Conservation (phyloP, 2,888 invertebrate species). For the Melanargia galathea region DNA sequence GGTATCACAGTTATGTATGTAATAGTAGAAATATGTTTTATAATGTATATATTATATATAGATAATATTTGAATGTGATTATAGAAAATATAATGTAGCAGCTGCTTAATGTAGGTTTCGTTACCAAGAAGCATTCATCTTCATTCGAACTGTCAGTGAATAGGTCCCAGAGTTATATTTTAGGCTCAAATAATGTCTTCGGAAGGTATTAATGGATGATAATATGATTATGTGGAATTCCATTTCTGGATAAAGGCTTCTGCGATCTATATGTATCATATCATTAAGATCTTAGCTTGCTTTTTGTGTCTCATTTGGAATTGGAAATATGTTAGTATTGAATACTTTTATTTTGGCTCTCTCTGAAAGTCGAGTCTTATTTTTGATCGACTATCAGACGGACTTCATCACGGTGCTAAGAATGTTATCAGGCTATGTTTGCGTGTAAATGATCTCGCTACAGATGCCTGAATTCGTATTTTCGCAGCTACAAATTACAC, state of each 20-base stretch:
- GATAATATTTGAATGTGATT: not conserved
- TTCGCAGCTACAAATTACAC: no score
- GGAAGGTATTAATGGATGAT: conserved; percentile 7
- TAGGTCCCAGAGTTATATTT: conserved; percentile 1
- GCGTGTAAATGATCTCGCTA: no score
- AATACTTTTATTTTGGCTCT: not conserved
- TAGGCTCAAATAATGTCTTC: not conserved
- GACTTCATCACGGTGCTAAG: no score
- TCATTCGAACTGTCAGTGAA: not conserved
- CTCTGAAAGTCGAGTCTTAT: no score
- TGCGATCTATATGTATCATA: not conserved
- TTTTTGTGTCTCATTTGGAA: not conserved
- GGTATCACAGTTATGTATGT: no score
- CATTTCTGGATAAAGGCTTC: not conserved
- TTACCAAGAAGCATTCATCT: not conserved
- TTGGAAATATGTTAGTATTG: not conserved
- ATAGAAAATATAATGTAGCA: not conserved
- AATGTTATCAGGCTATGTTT: no score
- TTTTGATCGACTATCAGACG: no score
- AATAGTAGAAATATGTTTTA: no score
- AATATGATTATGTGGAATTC: not conserved
- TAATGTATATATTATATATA: no score
- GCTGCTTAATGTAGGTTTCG: not conserved
- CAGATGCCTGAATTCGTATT: no score
- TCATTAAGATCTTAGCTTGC: not conserved